These are phyloP conservation scores for Montipora cactus DNA, from an alignment of 64 coral and sea anemone species.

Conservation along the genomic window DNA sequence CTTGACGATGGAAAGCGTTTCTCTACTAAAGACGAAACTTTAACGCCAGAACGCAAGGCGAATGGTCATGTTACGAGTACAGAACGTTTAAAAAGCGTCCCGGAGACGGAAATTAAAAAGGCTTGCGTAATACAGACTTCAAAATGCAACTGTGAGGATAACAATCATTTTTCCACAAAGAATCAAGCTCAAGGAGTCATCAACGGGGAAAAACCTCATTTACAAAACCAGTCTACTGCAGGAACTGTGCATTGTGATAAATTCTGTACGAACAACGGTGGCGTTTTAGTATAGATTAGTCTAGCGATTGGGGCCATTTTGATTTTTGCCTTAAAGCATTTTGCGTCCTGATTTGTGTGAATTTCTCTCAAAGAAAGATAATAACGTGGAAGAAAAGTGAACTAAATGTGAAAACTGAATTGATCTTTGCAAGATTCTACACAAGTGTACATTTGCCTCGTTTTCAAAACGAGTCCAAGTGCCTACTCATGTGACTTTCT, in stretches of 20 bases:
- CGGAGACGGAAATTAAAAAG: background rate
- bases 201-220: background rate
- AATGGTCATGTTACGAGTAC: conserved; percentile 5
- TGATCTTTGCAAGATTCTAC: too few species aligned
- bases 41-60: background rate
- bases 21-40: background rate
- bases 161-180: background rate
- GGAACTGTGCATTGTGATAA: background rate
- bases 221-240: background rate
- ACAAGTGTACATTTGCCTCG: too few species aligned
- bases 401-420: too few species aligned
- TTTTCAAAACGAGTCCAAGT: too few species aligned
- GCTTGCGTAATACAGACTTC: background rate
- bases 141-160: background rate
- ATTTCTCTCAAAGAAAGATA: too few species aligned
- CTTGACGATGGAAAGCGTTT: background rate
- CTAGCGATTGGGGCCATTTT: too few species aligned
- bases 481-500: too few species aligned
- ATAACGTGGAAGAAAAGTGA: too few species aligned
- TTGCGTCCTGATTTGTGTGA: too few species aligned
- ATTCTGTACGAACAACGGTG: background rate
- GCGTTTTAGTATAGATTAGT: background rate
- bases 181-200: background rate
- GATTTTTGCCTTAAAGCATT: too few species aligned
- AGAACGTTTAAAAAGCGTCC: background rate